A percentile compares a stretch with the other conserved stretches of the same genome.
Conservation (phyloP, 2,797 vertebrate species). For the Hemitrygon akajei region DNA sequence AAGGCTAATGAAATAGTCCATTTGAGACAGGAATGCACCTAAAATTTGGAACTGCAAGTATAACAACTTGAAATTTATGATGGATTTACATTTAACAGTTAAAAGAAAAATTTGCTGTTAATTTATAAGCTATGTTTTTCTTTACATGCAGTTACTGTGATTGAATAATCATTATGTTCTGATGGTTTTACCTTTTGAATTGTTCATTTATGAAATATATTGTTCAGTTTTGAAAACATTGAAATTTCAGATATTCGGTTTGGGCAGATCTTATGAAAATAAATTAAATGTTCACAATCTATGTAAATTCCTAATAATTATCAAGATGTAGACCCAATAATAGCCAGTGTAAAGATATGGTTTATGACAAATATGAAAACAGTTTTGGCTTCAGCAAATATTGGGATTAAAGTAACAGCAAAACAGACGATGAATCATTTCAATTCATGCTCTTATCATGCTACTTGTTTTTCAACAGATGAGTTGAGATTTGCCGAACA, state of each 20-base stretch:
- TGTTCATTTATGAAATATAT: background rate
- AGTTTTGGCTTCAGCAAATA: background rate
- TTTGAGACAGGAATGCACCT: background rate
- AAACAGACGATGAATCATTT: background rate
- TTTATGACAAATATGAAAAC: background rate
- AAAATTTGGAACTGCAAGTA: background rate
- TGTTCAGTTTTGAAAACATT: background rate
- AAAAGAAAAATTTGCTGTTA: background rate
- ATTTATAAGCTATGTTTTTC: background rate
- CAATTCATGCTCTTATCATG: background rate
- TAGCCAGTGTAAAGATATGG: background rate
- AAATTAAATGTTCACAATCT: background rate
- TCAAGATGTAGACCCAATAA: background rate
- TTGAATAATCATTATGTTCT: background rate
- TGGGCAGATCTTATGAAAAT: background rate
- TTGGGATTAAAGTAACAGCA: background rate
- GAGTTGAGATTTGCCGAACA: background rate
- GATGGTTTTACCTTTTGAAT: slow-evolving; percentile 25
- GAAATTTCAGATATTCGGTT: background rate
- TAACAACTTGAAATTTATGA: background rate
- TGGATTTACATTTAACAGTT: background rate
- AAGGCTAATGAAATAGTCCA: background rate
- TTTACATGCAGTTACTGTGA: background rate
- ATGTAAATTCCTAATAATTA: background rate
- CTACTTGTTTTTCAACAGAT: background rate